Conservation (phyloP, 2,797 vertebrate species). For the Danio aesculapii region DNA sequence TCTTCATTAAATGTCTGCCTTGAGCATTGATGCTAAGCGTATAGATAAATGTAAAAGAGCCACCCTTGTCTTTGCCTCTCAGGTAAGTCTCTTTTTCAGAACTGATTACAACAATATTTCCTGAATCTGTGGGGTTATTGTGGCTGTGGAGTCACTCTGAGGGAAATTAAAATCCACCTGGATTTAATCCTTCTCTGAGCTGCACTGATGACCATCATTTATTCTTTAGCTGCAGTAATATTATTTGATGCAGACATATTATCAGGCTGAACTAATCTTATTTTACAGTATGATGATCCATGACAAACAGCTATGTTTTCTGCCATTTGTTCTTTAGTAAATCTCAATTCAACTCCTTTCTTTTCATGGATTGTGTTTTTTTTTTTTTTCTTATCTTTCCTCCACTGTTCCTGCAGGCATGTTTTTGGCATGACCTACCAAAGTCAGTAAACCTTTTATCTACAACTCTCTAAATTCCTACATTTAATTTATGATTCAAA, state of each 20-base stretch:
- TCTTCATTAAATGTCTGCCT: slow-evolving; percentile 1
- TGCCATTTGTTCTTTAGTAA: neutral
- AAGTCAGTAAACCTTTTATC: no score
- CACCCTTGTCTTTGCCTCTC: neutral
- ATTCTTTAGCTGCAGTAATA: slow-evolving; percentile 6
- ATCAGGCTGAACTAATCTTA: neutral
- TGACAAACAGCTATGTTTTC: neutral
- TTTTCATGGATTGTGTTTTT: no score
- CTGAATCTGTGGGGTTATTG: neutral
- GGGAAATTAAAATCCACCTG: neutral
- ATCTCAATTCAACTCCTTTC: no score
- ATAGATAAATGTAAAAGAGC: neutral
- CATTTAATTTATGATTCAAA: no score
- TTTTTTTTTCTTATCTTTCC: slow-evolving; percentile 1
- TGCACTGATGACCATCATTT: slow-evolving; percentile 9
- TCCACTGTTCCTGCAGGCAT: neutral
- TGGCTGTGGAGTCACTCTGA: neutral
- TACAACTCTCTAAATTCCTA: no score
- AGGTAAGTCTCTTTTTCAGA: neutral
- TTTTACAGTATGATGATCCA: neutral
- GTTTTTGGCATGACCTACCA: no score
- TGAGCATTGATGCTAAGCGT: neutral
- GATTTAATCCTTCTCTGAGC: neutral
- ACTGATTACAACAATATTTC: slow-evolving; percentile 14
- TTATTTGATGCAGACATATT: neutral